Evolutionary conservation across 2,113 vertebrate species (phyloP), one percentile per base, ranked within the genome.

Genomic region (Tretioscincus oriximinensis): DNA sequence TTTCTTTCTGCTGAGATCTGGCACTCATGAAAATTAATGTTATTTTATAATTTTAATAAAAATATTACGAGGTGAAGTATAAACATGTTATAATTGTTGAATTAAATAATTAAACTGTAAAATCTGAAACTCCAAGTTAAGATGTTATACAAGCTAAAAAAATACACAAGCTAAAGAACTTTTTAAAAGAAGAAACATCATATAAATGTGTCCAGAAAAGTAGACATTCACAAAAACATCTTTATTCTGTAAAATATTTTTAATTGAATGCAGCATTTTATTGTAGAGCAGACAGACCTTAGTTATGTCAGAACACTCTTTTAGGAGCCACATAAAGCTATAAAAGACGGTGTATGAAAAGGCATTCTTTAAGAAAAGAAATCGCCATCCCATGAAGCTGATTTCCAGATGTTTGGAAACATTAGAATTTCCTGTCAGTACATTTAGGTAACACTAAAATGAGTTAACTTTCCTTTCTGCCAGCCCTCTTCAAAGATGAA

Each of bases 341-440:
- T 91, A 86, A 90, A 91, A 91, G 88, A 77, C 78, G 86, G 69
- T 88, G 82, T 93, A 86, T 81, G 87, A 84, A 88, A 94, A 94
- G 88, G 60, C 91, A 89, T 90, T 91, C 91, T 82, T 90, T 85
- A 70, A 83, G 88, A 78, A 90, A 91, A 89, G 90, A 91, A 89
- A 91, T 88, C 87, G 80, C 80, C 81, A 54, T 90, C 84, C 85
- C 86, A 78, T 89, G 83, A 92, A 95, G 90, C 87, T 89, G 83
- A 91, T 93, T 94, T 94, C 91, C 90, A 92, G 89, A 92, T 95
- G 85, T 92, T 94, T 93, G 90, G 87, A 91, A 94, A 92, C 90
- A 92, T 93, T 95, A 89, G 86, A 90, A 90, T 94, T 92, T 93
- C 90, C 90, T 94, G 90, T 90, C 90, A 91, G 89, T 93, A 88